Evolutionary conservation across 1,140 invertebrate genomes (phyloP), one percentile per base, ranked within the genome.

Genomic region (Drosophila orosa): DNA sequence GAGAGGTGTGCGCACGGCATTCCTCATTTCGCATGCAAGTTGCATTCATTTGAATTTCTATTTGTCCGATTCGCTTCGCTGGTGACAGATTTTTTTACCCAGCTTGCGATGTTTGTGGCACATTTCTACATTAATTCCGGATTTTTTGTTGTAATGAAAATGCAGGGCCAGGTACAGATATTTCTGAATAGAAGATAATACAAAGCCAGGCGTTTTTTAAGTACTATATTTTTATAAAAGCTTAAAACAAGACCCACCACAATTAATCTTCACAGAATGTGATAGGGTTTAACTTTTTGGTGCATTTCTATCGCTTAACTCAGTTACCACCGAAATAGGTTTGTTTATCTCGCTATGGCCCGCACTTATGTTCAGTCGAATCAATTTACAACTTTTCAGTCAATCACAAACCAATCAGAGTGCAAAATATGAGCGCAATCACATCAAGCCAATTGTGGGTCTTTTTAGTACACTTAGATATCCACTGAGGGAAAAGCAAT

Each of bases 331-430:
- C 37, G 22, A 40, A 76, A 84, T 72, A 66, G 39, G 62, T 55
- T 75, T 78, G 69, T 75, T 75, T 86, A 86, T 78, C 79, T 63
- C 27, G 60, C 59, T 29, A 52, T 37, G 52, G 42, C 56, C 63
- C 67, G 62, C 55, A 59, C 52, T 55, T 48, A 65, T 74, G 59
- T 66, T 68, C 62, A 75, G 56, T 52, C 65, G 66, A 89, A 80
- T 83, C 84, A 87, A 89, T 89, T 84, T 78, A 83, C 65, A 82
- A 83, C 75, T 76, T 82, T 82, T 80, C 84, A 83, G 63, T 83
- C 83, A 83, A 83, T 87, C 83, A 71, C 55, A 73, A 87, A 68
- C 62, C 83, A 66, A 86, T 62, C 75, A 78, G 65, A 69, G 71
- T 73, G 50, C 48, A 75, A 74, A 77, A 76, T 67, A 84, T 84